Evolutionary conservation across 2,113 vertebrate genomes (phyloP), one percentile per base, ranked within the genome.

Genomic region (Rhizomys pruinosus): DNA sequence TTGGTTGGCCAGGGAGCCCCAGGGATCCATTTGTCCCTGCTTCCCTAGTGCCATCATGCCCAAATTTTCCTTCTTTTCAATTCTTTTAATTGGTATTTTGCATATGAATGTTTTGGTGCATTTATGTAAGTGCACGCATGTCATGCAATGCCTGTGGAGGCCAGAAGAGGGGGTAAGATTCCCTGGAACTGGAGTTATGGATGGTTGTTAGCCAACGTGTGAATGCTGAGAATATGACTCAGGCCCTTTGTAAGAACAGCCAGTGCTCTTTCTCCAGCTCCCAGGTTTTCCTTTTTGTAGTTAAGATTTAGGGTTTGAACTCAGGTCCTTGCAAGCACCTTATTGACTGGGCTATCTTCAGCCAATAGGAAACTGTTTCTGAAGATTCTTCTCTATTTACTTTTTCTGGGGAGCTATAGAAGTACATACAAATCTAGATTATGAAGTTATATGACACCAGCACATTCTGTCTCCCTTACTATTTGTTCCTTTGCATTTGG

Each of bases 401-500:
- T 74, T 76, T 32, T 63, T 29, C 19, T 39, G 29, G 44, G 12
- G 44, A 11, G n/a, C 19, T 87, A 81, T 17, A 19, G 74, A 87
- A 91, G 59, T 69, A 84, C 32, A 23, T 25, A 20, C 7, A 39
- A 34, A 90, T 39, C 32, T 76, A 93, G 57, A 78, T 89, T 84
- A 90, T 74, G 55, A 88, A 71, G 32, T 71, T 68, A 81, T 2
- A 76, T 55, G 59, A 87, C 44, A 85, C 76, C 72, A 89, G 42
- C 11, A 71, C 86, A 84, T 90, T 86, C 22, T 27, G 90, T 85
- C 25, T 66, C 63, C 15, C 42, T 19, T 88, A 23, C n/a, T 57
- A n/a, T 85, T 69, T 59, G 27, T 79, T 73, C 34, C 71, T 93
- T 86, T 71, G 4, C 17, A 89, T 63, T 93, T 92, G 71, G 73